Conservation (phyloP, 2,888 invertebrate genomes). For the Ophion ellenae region DNA sequence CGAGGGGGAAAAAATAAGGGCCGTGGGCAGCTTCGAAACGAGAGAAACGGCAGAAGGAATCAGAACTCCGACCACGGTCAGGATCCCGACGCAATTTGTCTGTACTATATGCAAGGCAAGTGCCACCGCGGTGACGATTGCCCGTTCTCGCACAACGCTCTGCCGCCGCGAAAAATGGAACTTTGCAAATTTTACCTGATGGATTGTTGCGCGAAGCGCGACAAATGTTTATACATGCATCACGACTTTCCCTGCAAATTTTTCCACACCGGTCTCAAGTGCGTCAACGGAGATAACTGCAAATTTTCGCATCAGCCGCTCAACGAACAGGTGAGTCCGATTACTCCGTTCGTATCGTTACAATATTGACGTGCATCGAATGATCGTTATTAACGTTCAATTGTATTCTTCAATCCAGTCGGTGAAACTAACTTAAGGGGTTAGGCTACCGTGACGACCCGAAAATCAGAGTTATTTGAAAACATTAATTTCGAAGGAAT, state of each 20-base stretch:
- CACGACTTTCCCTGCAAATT: conserved; percentile 98
- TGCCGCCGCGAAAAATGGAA: conserved; percentile 94
- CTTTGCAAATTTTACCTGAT: conserved; percentile 98
- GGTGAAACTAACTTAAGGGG: no score
- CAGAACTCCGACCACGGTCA: conserved; percentile 85
- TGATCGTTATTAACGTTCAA: no score
- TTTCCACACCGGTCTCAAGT: conserved; percentile 96
- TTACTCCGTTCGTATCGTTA: not conserved
- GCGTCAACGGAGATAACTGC: conserved; percentile 92
- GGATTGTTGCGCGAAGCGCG: conserved; percentile 97
- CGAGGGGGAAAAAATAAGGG: conserved; percentile 83
- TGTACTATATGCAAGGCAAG: conserved; percentile 95
- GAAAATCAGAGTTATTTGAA: no score
- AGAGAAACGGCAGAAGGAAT: conserved; percentile 84
- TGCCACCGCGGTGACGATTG: conserved; percentile 94
- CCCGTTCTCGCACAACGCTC: conserved; percentile 93
- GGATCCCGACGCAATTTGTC: conserved; percentile 90
- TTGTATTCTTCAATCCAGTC: no score
- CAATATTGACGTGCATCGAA: no score
- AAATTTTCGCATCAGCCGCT: conserved; percentile 97
- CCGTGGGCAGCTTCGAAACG: conserved; percentile 80
- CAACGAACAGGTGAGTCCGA: conserved; percentile 88
- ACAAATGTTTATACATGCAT: conserved; percentile 98
- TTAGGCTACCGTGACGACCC: no score
- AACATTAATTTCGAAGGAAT: no score